These are phyloP conservation scores for Drosophila parvula DNA, from an alignment of 1,140 invertebrate species.

Conservation along the genomic window DNA sequence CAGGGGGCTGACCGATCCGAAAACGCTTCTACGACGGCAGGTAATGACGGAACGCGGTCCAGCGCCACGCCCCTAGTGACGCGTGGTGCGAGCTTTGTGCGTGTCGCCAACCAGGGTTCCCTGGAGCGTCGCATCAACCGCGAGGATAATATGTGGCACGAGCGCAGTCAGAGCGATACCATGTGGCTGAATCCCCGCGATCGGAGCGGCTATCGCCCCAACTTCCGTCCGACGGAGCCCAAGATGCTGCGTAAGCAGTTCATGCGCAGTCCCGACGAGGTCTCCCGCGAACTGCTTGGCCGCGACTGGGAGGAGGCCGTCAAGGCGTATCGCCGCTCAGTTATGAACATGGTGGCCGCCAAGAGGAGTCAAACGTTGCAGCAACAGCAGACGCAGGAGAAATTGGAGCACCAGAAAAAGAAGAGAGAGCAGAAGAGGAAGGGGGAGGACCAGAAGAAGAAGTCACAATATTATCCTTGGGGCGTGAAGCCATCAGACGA, in stretches of 20 bases:
- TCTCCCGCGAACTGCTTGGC: constrained; percentile 43
- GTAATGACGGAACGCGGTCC: neutral
- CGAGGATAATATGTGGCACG: constrained; percentile 65
- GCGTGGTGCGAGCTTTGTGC: neutral
- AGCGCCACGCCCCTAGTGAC: constrained; percentile 22
- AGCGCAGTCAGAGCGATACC: constrained; percentile 23
- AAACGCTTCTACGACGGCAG: neutral
- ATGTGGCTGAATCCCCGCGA: constrained; percentile 52
- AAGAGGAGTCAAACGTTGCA: neutral
- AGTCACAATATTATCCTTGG: neutral
- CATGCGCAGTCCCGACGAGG: constrained; percentile 68
- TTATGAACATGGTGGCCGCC: too few species aligned
- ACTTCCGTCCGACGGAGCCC: constrained; percentile 57
- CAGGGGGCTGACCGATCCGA: neutral
- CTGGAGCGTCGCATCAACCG: constrained; percentile 30
- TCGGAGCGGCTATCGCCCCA: constrained; percentile 42
- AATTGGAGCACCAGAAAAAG: neutral
- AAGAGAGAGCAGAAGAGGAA: neutral
- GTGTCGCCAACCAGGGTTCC: neutral
- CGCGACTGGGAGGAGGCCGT: constrained; percentile 53
- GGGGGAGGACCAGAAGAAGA: neutral
- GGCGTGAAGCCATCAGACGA: neutral
- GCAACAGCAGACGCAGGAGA: neutral
- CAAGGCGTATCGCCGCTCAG: neutral
- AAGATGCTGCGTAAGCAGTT: constrained; percentile 38